Base-by-base conservation (phyloP, 2,797 vertebrate genomes). In the Neoniphon sammara region DNA sequence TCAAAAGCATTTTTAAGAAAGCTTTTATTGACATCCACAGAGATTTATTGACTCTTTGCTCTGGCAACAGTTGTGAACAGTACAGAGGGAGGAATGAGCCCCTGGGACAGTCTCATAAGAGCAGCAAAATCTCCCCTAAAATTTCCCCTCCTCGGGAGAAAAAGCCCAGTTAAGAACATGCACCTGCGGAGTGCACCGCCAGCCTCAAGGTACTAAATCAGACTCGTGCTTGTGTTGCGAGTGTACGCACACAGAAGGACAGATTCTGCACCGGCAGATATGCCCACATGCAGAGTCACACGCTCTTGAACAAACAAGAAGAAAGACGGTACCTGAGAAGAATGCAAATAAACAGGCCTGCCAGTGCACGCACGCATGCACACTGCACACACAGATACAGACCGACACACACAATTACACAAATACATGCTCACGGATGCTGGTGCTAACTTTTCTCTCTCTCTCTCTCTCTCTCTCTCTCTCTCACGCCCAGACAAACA, bases 161-260 rank as follows among this genome's bases (percentile, higher is more conserved):
- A 80, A 85, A 86, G 61, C 77, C 73, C 59, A 42, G 82, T 83
- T 87, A 78, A 87, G 83, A 82, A 73, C 73, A 52, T 53, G 70
- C 87, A 85, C 89, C 87, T 89, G 90, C 80, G 65, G 83, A 87
- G 83, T 71, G 2, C 53, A 54, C 34, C 11, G 44, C 56, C 59
- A 34, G 78, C 71, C 64, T 78, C 73, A 5, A 47, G n/a, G 80
- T 77, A 63, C 79, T 70, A 52, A 78, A 82, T 71, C 83, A 82
- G 77, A 76, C 73, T 15, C 1, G 31, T 53, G 70, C 50, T 21
- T 39, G 36, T 39, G 36, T 8, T 11, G 36, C 9, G 36, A 39
- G 36, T 11, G 36, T 10, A 73, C 39, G 66, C 84, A 73, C 31
- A 42, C 85, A 89, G 79, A 84, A 67, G 75, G 82, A 80, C 68